Conservation (phyloP, 2,888 invertebrate species). For the Cetonia aurata region DNA sequence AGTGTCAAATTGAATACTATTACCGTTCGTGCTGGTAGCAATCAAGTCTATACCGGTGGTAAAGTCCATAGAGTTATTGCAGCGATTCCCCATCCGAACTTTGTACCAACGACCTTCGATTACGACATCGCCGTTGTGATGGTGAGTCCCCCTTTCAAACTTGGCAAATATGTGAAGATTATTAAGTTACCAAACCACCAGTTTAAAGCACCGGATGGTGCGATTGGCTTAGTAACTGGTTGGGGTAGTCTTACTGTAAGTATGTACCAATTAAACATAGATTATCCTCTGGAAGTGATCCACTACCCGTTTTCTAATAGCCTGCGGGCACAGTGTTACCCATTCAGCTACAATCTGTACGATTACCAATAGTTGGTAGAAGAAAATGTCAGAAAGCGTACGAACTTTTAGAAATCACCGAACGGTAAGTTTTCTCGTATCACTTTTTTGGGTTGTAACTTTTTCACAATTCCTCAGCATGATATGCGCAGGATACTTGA, state of each 20-base stretch:
- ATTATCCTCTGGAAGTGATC: neutral
- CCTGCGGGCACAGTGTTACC: neutral
- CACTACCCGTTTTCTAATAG: neutral
- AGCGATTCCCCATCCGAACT: constrained; percentile 6
- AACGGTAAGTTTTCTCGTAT: neutral
- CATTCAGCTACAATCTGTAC: constrained; percentile 55
- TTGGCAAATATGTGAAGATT: neutral
- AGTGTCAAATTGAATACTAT: neutral
- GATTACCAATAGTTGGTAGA: constrained; percentile 54
- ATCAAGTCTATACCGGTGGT: constrained; percentile 27
- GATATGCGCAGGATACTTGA: constrained; percentile 74
- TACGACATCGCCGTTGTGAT: neutral
- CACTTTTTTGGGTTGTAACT: neutral
- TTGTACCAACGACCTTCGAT: neutral
- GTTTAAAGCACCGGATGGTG: neutral
- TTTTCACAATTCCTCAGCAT: constrained; percentile 61
- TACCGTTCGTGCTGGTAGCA: constrained; percentile 33
- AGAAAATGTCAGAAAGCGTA: constrained; percentile 50
- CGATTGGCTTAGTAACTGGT: constrained; percentile 20
- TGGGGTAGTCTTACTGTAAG: constrained; percentile 23
- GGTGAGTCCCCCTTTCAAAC: too few species aligned
- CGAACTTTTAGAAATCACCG: too few species aligned
- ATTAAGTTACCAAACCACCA: constrained; percentile 4
- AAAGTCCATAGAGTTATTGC: constrained; percentile 19
- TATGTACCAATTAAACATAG: constrained; percentile 40